Percentiles rank a stretch among this genome's conserved stretches.
These are phyloP conservation scores for Tragelaphus eurycerus DNA, from an alignment of 2,797 vertebrate genomes.

Conservation along the genomic window DNA sequence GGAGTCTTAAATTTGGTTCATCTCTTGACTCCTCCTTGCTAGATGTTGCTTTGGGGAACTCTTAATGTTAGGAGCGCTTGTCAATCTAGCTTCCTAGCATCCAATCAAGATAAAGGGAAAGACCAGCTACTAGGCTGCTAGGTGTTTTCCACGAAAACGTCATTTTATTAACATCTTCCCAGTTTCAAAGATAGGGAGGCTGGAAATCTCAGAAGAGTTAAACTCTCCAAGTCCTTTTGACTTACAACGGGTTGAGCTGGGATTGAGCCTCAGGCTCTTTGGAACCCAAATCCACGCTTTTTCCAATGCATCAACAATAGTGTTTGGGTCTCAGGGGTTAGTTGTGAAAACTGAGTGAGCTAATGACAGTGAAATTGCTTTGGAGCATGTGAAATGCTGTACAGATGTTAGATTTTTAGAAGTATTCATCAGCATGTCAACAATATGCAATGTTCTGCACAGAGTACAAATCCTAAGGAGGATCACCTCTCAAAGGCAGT, in stretches of 20 bases:
- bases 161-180: neutral
- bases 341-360: neutral
- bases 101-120: neutral
- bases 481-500: neutral
- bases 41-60: neutral
- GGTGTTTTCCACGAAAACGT: neutral
- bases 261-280: neutral
- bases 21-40: neutral
- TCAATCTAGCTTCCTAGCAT: neutral
- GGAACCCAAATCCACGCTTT: neutral
- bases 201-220: neutral
- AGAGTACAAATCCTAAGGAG: neutral
- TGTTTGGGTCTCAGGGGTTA: neutral
- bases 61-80: neutral
- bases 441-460: neutral
- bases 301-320: neutral
- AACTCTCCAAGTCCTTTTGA: neutral
- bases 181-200: neutral
- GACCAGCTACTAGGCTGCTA: neutral
- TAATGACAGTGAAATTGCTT: neutral
- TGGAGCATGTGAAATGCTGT: neutral
- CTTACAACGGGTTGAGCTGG: neutral
- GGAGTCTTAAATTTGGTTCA: neutral
- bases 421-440: neutral
- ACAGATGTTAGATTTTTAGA: conserved; percentile 19